Evolutionary conservation across 2,113 vertebrate genomes (phyloP).

Genomic region (Python bivittatus): DNA sequence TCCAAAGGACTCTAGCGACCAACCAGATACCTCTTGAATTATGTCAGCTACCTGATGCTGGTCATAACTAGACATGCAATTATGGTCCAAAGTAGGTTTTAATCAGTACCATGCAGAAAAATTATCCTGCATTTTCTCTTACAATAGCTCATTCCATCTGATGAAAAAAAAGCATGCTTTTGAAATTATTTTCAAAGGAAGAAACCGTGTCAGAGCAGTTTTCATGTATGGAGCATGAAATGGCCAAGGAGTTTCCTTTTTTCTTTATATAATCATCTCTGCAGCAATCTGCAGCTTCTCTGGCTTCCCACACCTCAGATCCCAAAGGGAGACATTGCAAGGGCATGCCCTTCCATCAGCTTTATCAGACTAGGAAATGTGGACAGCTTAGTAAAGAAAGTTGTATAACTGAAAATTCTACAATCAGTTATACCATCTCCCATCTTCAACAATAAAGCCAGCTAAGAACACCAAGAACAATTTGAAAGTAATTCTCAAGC

Average conservation of each 20-base stretch:
- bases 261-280: background rate
- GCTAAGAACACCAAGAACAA: background rate
- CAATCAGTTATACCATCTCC: background rate
- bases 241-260: background rate
- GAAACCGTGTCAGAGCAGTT: background rate
- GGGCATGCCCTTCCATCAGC: too few species aligned
- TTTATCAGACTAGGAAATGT: background rate
- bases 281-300: background rate
- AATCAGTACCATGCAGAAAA: background rate
- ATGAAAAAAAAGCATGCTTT: background rate
- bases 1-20: background rate
- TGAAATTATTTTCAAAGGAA: background rate
- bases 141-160: too few species aligned
- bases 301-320: background rate
- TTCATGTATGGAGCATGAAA: background rate
- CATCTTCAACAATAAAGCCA: background rate
- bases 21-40: background rate
- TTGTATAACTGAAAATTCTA: background rate
- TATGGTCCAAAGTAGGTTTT: background rate
- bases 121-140: background rate
- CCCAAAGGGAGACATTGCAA: background rate
- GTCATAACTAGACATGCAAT: background rate
- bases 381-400: background rate
- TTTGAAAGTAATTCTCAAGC: background rate
- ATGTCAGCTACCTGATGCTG: background rate